phyloP scores from a whole-genome alignment of 2,888 invertebrate species.

The Phanerotoma sp. region DNA sequence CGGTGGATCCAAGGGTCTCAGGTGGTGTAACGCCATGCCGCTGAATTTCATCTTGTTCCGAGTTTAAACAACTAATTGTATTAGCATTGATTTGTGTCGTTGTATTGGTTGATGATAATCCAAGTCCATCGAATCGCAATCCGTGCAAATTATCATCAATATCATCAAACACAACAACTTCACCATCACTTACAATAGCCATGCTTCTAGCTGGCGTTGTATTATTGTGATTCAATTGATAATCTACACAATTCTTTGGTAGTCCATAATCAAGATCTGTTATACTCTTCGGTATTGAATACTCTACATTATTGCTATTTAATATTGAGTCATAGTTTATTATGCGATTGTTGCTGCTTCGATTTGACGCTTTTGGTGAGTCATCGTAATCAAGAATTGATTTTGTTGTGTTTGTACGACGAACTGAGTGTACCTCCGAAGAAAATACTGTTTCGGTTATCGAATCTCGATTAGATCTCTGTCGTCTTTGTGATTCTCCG shows the following conservation, averaged over 20 bases:
- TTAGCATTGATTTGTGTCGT: slow-evolving; percentile 33
- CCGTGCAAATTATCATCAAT: slow-evolving; percentile 82
- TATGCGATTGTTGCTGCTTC: slow-evolving; percentile 48
- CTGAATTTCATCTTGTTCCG: slow-evolving; percentile 34
- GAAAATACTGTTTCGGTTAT: slow-evolving; percentile 67
- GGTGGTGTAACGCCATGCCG: slow-evolving; percentile 46
- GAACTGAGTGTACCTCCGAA: slow-evolving; percentile 64
- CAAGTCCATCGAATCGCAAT: slow-evolving; percentile 52
- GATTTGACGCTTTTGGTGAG: slow-evolving; percentile 47
- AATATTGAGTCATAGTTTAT: slow-evolving; percentile 54
- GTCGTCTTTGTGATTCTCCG: slow-evolving; percentile 56
- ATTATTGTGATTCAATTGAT: slow-evolving; percentile 53
- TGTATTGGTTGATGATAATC: slow-evolving; percentile 41
- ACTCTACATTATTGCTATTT: slow-evolving; percentile 57
- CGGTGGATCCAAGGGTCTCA: slow-evolving; percentile 53
- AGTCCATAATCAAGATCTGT: slow-evolving; percentile 55
- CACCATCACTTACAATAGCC: slow-evolving; percentile 68
- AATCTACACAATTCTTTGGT: slow-evolving; percentile 54
- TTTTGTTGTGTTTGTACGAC: slow-evolving; percentile 58
- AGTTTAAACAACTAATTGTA: slow-evolving; percentile 39
- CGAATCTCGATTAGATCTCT: slow-evolving; percentile 59
- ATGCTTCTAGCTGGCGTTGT: slow-evolving; percentile 54
- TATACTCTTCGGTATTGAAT: slow-evolving; percentile 52
- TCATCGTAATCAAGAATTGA: slow-evolving; percentile 55
- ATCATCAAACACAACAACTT: slow-evolving; percentile 85